Base-by-base conservation (phyloP, 2,113 vertebrate species). In the Nipponia nippon region DNA sequence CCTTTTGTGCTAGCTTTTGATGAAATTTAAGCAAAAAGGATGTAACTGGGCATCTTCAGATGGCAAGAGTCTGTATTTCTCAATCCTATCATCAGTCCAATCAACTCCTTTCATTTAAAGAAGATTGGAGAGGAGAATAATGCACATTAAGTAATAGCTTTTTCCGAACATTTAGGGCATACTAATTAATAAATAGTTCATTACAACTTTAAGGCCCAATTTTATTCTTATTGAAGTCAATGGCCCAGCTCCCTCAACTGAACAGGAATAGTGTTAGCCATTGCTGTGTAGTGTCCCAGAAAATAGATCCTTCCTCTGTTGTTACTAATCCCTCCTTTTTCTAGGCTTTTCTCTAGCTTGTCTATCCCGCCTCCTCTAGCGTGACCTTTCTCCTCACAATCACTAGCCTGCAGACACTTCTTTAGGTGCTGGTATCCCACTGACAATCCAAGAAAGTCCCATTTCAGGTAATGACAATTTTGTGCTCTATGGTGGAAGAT, bases 141-240 rank as follows among this genome's bases (percentile, higher is more conserved):
- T 90, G 77, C 88, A 36, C 71, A 73, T 94, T 44, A 79, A 87
- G 66, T 88, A 87, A 83, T 87, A 83, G 88, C 38, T 75, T 90
- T 81, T 65, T 7, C 76, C 1, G 85, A 93, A 67, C 83, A 66
- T 81, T 90, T 87, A 84, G 73, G 67, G 81, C 81, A 91, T 80
- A 2, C 80, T 87, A 93, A 94, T 93, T 97, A 96, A 94, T 92
- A 86, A 95, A 86, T 52, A 95, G 88, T 86, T 94, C 90, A 75
- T 86, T 81, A 75, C 38, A 89, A 63, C 55, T 89, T 90, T 17
- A 81, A 40, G 47, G 90, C 76, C 55, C 50, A 86, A 19, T 94
- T 90, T 94, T 92, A 55, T 93, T 90, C 95, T 89, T 81, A 62
- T 78, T 90, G 79, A 75, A 92, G 49, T 90, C 85, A 83, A 6